Conservation (phyloP, 2,888 invertebrate genomes). For the Lithophane socia region DNA sequence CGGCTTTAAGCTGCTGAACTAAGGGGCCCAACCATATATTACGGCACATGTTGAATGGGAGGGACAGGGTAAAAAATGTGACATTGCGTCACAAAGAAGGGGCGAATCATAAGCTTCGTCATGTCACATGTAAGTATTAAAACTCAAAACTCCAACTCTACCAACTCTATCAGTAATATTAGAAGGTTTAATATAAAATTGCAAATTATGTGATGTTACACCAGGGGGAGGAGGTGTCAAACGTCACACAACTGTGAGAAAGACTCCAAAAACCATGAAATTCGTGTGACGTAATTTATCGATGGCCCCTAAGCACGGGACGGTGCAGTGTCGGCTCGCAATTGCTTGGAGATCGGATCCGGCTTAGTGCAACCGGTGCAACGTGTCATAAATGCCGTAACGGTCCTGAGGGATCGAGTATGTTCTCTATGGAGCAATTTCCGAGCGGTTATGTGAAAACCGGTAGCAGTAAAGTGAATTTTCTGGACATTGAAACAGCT, state of each 20-base stretch:
- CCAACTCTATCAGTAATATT: neutral
- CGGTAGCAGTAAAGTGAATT: neutral
- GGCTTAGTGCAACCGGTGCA: neutral
- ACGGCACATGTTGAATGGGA: neutral
- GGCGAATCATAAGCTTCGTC: neutral
- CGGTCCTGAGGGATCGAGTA: neutral
- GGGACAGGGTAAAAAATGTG: neutral
- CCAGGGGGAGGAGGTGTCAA: neutral
- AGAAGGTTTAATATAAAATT: neutral
- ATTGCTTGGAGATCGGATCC: neutral
- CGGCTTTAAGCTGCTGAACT: constrained; percentile 2
- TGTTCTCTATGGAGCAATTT: neutral
- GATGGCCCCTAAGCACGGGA: neutral
- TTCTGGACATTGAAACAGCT: neutral
- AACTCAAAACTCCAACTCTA: neutral
- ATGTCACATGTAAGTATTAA: neutral
- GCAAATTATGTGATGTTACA: neutral
- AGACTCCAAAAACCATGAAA: neutral
- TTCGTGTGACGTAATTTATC: neutral
- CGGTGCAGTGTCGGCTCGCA: neutral
- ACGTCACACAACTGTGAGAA: neutral
- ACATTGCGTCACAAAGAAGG: neutral
- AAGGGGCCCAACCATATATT: neutral
- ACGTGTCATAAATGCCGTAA: neutral
- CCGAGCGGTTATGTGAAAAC: neutral